Evolutionary conservation across 2,888 invertebrate genomes (phyloP), one percentile per base, ranked within the genome.

Genomic region (Amorpha juglandis): DNA sequence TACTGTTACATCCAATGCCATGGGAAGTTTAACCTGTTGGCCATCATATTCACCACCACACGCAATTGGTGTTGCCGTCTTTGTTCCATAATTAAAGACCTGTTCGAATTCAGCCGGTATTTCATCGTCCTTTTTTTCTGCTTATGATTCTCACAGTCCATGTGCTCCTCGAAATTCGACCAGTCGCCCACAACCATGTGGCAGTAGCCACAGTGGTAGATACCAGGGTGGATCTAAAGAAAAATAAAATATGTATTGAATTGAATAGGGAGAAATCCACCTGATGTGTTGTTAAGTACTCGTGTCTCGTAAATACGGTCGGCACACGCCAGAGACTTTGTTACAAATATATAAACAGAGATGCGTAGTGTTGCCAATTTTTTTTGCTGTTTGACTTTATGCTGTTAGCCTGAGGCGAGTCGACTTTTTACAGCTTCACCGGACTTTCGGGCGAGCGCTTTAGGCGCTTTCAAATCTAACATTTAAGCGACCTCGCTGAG

Each of bases 131-230:
- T 38, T 14, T 58, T 58, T 11, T 11, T 58, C 12, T 42, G 19
- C 2, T 3, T 4, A 19, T 58, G 58, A 42, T 11, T 12, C 6
- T 42, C 58, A 4, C 6, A 38, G 7, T 58, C 19, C 12, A 19
- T 19, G 12, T 58, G 58, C 12, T 58, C 58, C 21, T 58, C 58
- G 42, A 38, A 58, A 19, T 19, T 12, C 0, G 38, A 9, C 58
- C 58, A 58, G 19, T 42, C 58, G 1, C 58, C 58, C 6, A 58
- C 42, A 11, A 58, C 58, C 16, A 42, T 11, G 42, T 58, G 38
- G 19, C 58, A 58, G 19, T 38, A 58, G 9, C 58, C 58, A 6
- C 58, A 58, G 38, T 58, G 58, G 6, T 58, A 58, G 9, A 19
- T 4, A 7, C 19, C 19, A 14, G 58, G 9, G 7, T 19, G 58